phyloP scores from a whole-genome alignment of 2,113 vertebrate genomes.

The Stigmatopora nigra region DNA sequence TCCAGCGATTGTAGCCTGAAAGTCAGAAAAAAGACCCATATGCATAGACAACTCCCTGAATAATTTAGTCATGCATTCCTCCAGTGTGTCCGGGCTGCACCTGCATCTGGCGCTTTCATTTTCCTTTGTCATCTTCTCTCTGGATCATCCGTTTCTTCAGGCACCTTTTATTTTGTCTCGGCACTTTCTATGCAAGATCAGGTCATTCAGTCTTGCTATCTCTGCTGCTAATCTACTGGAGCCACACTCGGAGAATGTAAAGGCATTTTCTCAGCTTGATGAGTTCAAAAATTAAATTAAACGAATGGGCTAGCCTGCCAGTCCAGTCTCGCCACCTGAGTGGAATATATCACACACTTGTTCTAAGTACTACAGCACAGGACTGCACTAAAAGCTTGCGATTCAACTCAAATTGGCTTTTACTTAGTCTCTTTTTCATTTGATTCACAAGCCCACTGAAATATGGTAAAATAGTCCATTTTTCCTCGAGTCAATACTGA shows the following conservation, averaged over 20 bases:
- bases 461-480: not conserved
- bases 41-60: slow-evolving; percentile 33
- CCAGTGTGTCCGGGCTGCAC: slow-evolving; percentile 53
- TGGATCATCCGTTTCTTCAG: slow-evolving; percentile 18
- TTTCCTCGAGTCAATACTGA: not conserved
- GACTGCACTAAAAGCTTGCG: slow-evolving; percentile 32
- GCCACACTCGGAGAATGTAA: slow-evolving; percentile 26
- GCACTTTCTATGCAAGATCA: slow-evolving; percentile 32
- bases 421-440: slow-evolving; percentile 23
- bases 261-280: slow-evolving; percentile 35
- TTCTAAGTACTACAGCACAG: slow-evolving; percentile 39
- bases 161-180: slow-evolving; percentile 9
- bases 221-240: slow-evolving; percentile 36
- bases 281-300: slow-evolving; percentile 37
- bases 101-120: slow-evolving; percentile 35
- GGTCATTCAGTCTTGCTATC: slow-evolving; percentile 37
- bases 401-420: slow-evolving; percentile 28
- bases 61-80: slow-evolving; percentile 51
- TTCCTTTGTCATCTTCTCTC: slow-evolving; percentile 22
- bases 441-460: not conserved
- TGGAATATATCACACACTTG: slow-evolving; percentile 45
- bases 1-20: slow-evolving; percentile 26
- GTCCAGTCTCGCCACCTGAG: slow-evolving; percentile 36
- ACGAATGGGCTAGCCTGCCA: slow-evolving; percentile 37
- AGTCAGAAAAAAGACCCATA: slow-evolving; percentile 42